These are phyloP conservation scores for Caenorhabditis angaria DNA, from an alignment of 2,888 invertebrate species.

Conservation along the genomic window DNA sequence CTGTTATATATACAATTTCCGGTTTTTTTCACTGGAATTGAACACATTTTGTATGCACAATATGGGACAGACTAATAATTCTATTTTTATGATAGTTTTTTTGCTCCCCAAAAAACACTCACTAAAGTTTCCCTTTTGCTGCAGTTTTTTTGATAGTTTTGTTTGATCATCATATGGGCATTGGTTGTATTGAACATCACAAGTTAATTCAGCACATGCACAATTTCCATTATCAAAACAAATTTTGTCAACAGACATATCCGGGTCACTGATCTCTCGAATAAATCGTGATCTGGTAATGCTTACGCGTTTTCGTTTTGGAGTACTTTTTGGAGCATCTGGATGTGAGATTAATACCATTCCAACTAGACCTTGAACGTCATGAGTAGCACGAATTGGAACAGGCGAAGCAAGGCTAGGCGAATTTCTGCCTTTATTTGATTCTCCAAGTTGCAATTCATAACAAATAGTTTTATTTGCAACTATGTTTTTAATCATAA, in stretches of 20 bases:
- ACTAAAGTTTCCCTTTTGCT: slow-evolving; percentile 33
- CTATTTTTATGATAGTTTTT: not conserved
- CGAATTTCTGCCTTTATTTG: slow-evolving; percentile 40
- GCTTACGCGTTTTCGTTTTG: not conserved
- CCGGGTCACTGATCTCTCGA: slow-evolving; percentile 22
- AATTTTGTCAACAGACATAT: slow-evolving; percentile 45
- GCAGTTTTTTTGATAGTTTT: slow-evolving; percentile 6
- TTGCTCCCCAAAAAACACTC: not conserved
- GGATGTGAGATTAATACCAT: slow-evolving; percentile 52
- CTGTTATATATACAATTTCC: too few relatives aligned
- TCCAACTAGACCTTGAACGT: slow-evolving; percentile 51
- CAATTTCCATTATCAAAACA: slow-evolving; percentile 58
- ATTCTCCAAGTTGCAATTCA: slow-evolving; percentile 55
- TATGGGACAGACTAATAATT: too few relatives aligned
- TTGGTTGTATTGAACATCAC: slow-evolving; percentile 47
- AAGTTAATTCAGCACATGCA: slow-evolving; percentile 65
- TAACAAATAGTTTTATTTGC: slow-evolving; percentile 43
- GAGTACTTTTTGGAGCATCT: slow-evolving; percentile 29
- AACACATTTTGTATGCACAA: too few relatives aligned
- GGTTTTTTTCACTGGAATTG: too few relatives aligned
- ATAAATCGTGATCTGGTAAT: slow-evolving; percentile 21
- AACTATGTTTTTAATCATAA: slow-evolving; percentile 36
- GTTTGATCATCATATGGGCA: slow-evolving; percentile 34
- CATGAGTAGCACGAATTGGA: slow-evolving; percentile 58
- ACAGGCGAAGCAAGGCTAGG: slow-evolving; percentile 64